phyloP scores from a whole-genome alignment of 2,888 invertebrate species.

The Melanotus villosus region DNA sequence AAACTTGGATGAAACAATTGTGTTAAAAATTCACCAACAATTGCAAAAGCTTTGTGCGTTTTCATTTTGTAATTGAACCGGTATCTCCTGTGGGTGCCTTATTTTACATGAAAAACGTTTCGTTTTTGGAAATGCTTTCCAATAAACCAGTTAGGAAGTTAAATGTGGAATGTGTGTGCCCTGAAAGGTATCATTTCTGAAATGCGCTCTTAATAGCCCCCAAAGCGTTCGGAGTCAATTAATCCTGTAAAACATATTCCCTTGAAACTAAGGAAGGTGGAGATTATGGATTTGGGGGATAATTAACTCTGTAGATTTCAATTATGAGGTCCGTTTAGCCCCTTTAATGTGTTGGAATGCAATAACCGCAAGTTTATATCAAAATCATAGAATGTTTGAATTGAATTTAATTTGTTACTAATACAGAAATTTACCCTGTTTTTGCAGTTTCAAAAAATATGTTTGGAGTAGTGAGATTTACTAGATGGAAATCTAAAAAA shows the following conservation, averaged over 20 bases:
- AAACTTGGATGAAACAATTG: too few relatives aligned
- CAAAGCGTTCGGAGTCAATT: not conserved
- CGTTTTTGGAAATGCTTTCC: not conserved
- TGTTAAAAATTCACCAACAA: too few relatives aligned
- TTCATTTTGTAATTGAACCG: too few relatives aligned
- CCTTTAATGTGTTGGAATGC: slow-evolving; percentile 5
- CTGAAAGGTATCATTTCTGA: not conserved
- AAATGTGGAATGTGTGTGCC: not conserved
- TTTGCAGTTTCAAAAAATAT: too few relatives aligned
- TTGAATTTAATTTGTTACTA: too few relatives aligned
- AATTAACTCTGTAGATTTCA: slow-evolving; percentile 24
- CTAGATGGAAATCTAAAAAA: too few relatives aligned
- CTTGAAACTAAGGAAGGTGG: slow-evolving; percentile 9
- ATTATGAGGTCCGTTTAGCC: slow-evolving; percentile 17
- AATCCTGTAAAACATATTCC: slow-evolving; percentile 5
- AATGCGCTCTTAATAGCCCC: not conserved
- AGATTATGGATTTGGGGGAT: slow-evolving; percentile 13
- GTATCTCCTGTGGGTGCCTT: too few relatives aligned
- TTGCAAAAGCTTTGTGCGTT: too few relatives aligned
- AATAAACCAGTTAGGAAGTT: not conserved
- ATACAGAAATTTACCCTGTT: too few relatives aligned
- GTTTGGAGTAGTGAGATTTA: too few relatives aligned
- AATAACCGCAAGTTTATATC: not conserved
- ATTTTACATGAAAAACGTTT: not conserved
- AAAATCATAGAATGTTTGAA: not conserved